phyloP scores from a whole-genome alignment of 2,797 vertebrate species.

The Borostomias antarcticus region DNA sequence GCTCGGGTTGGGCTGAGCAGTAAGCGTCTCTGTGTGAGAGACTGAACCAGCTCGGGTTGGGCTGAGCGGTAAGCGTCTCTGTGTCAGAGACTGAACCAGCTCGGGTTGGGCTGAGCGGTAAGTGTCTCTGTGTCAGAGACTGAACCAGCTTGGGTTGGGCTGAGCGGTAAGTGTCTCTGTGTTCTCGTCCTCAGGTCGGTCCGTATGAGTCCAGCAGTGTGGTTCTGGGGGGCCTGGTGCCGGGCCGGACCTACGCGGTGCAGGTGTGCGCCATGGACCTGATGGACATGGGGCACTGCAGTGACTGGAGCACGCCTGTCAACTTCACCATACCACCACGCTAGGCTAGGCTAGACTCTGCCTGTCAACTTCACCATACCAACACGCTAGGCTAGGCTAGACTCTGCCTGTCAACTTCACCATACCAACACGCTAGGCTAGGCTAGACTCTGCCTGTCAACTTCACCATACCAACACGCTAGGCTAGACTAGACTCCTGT shows the following conservation, averaged over 20 bases:
- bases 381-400: too few relatives aligned
- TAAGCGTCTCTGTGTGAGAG: background rate
- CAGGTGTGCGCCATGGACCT: conserved; percentile 74
- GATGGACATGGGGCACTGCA: conserved; percentile 71
- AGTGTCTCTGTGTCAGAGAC: background rate
- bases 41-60: background rate
- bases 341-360: background rate
- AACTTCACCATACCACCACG: conserved; percentile 49
- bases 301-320: conserved; percentile 70
- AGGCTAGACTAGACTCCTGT: too few relatives aligned
- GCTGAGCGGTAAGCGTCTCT: background rate
- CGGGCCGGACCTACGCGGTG: conserved; percentile 65
- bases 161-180: background rate
- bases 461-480: too few relatives aligned
- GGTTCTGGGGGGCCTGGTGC: conserved; percentile 57
- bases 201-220: conserved; percentile 57
- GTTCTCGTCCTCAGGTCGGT: conserved; percentile 66
- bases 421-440: too few relatives aligned
- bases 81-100: background rate
- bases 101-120: too few relatives aligned
- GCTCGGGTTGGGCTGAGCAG: too few relatives aligned
- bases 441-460: too few relatives aligned
- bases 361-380: background rate
- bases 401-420: too few relatives aligned
- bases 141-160: background rate